Conservation (phyloP, 53 echinoderm and acorn worm species). For the Crossaster papposus region DNA sequence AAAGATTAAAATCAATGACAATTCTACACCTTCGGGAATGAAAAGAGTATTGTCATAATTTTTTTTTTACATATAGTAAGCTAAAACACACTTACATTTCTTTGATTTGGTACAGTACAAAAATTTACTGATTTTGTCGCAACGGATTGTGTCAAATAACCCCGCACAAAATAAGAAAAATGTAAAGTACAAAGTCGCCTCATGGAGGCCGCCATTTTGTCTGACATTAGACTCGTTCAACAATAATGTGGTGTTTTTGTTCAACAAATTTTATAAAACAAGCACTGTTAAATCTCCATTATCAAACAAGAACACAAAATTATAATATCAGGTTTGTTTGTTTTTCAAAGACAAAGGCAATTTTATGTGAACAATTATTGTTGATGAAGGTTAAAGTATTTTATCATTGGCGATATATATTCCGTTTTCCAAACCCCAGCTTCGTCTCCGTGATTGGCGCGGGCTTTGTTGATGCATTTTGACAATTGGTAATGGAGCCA, state of each 20-base stretch:
- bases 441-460: too few species aligned
- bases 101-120: background rate
- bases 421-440: too few species aligned
- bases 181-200: background rate
- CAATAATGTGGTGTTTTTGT: background rate
- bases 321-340: background rate
- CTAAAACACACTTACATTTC: slow-evolving; percentile 10
- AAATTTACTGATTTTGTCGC: background rate
- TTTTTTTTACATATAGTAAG: background rate
- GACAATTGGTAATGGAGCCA: too few species aligned
- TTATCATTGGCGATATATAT: too few species aligned
- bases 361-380: too few species aligned
- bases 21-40: too few species aligned
- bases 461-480: too few species aligned
- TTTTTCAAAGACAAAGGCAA: too few species aligned
- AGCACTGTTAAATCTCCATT: background rate
- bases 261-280: too few species aligned
- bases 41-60: too few species aligned
- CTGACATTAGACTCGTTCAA: background rate
- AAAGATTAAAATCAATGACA: too few species aligned
- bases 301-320: background rate
- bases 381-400: too few species aligned
- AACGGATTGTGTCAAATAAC: background rate
- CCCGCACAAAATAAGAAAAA: background rate
- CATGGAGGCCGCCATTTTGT: slow-evolving; percentile 53